phyloP scores from a whole-genome alignment of 2,888 invertebrate species.

The Ormyrus nitidulus region DNA sequence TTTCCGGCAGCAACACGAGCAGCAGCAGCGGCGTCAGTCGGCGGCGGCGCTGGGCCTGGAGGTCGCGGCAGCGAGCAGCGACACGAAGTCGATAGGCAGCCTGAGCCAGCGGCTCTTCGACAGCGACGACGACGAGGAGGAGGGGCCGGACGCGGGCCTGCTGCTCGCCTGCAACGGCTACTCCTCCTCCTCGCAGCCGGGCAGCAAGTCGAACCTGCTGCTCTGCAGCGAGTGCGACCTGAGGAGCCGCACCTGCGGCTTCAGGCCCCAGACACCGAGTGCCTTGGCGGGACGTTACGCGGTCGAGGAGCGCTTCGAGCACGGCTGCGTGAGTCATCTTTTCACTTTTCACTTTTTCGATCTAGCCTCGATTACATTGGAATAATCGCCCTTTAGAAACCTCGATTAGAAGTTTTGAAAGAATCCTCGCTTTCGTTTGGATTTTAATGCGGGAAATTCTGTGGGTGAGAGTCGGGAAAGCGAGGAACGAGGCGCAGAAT shows the following conservation, averaged over 20 bases:
- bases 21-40: constrained; percentile 38
- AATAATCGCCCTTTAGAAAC: constrained; percentile 30
- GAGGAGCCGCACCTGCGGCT: constrained; percentile 67
- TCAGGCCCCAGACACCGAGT: constrained; percentile 69
- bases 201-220: constrained; percentile 72
- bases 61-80: constrained; percentile 63
- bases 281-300: constrained; percentile 64
- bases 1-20: not conserved
- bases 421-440: constrained; percentile 18
- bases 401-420: constrained; percentile 27
- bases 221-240: constrained; percentile 72
- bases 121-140: constrained; percentile 69
- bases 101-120: constrained; percentile 72
- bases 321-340: constrained; percentile 42
- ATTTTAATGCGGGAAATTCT: constrained; percentile 36
- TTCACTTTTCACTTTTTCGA: too few relatives aligned
- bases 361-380: too few relatives aligned
- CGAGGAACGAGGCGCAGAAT: constrained; percentile 5
- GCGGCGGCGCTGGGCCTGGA: constrained; percentile 53
- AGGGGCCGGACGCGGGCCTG: constrained; percentile 27
- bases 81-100: constrained; percentile 72
- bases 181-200: constrained; percentile 65
- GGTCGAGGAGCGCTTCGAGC: constrained; percentile 60
- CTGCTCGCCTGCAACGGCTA: constrained; percentile 69
- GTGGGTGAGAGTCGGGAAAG: not conserved